phyloP scores from a whole-genome alignment of 92 coral and sea anemone species.

The Muricea muricata region DNA sequence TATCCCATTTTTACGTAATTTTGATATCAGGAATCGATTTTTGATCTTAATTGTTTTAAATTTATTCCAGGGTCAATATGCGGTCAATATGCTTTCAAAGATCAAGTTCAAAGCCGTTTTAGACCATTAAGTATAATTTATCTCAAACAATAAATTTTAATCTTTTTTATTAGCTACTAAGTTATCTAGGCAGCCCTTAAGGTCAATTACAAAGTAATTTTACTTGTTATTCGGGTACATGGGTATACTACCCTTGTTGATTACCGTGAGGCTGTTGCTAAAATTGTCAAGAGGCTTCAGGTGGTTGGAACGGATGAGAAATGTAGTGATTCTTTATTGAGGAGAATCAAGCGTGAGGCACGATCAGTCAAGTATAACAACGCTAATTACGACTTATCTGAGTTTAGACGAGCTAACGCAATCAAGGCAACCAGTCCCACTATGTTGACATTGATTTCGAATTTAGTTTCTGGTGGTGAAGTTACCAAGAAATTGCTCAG shows the following conservation, averaged over 20 bases:
- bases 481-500: constrained; percentile 15
- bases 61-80: too few species aligned
- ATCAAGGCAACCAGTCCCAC: not conserved
- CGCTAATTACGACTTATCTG: constrained; percentile 7
- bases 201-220: too few species aligned
- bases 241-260: constrained; percentile 27
- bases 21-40: too few species aligned
- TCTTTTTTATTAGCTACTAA: too few species aligned
- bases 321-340: not conserved
- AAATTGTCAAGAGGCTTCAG: not conserved
- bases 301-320: constrained; percentile 9
- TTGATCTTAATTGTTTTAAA: too few species aligned
- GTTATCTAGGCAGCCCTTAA: too few species aligned
- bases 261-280: constrained; percentile 5
- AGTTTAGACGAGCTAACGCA: constrained; percentile 13
- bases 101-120: too few species aligned
- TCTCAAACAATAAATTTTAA: too few species aligned
- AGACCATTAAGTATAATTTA: too few species aligned
- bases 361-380: not conserved
- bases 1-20: not conserved
- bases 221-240: not conserved
- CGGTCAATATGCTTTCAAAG: too few species aligned
- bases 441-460: constrained; percentile 6
- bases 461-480: constrained; percentile 17
- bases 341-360: constrained; percentile 13